Evolutionary conservation across 2,113 vertebrate species (phyloP), one percentile per base, ranked within the genome.

Genomic region (Nyctibius bracteatus): DNA sequence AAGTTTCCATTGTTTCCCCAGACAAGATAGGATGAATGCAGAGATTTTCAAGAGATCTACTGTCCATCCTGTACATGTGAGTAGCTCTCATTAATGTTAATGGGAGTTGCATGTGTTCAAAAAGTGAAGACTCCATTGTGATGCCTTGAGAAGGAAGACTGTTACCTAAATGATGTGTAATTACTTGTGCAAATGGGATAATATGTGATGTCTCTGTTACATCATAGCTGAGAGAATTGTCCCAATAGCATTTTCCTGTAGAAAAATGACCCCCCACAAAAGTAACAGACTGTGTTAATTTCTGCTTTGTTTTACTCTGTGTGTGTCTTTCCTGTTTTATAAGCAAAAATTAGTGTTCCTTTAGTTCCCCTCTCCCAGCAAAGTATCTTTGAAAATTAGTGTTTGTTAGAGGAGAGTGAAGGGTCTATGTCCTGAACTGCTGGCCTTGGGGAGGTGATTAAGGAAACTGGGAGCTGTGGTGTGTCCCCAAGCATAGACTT

Each of bases 81-180:
- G 55, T 58, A 91, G 84, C 81, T 96, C 92, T 97, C 96, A 94
- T 96, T 96, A 74, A 81, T 75, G 92, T 94, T 97, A 96, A 92
- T 97, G 66, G 90, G 43, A 90, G 65, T 79, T 96, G 59, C 51
- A 55, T 59, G 73, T 75, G 44, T 75, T 92, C 79, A 52, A 55
- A 81, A 92, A 70, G 58, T 49, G 39, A 79, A 70, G 52, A 44
- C 66, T 97, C 89, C 92, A 95, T 61, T 86, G 87, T 82, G 94
- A 82, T 88, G 65, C 52, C 44, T 74, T 73, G 58, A 91, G 88
- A 95, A 92, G 43, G 57, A 88, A 86, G 79, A 59, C 74, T 83
- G 78, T 85, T 91, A 77, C 87, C 78, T 74, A 85, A 81, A 88
- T 96, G 55, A 95, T 81, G 47, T 90, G 75, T 85, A 93, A 96